phyloP scores from a whole-genome alignment of 2,888 invertebrate species.

The Exocentrus adspersus region DNA sequence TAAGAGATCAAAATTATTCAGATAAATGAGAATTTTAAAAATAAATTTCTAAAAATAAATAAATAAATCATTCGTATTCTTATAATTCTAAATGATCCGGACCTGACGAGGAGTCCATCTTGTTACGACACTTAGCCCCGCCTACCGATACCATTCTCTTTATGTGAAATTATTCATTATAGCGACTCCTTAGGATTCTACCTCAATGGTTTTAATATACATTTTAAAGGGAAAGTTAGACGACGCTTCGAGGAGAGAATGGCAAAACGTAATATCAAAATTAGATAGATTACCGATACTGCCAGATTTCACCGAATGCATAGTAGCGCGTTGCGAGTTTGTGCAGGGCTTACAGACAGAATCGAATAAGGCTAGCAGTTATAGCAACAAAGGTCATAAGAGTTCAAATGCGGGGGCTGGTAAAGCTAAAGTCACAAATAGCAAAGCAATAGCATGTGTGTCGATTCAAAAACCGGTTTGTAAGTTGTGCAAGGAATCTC shows the following conservation, averaged over 20 bases:
- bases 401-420: neutral
- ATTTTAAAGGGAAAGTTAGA: constrained; percentile 21
- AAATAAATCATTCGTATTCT: no score
- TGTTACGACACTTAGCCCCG: no score
- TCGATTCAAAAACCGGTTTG: neutral
- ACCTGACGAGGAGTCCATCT: no score
- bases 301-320: neutral
- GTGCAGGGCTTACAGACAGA: neutral
- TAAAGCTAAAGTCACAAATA: neutral
- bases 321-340: neutral
- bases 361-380: neutral
- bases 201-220: constrained; percentile 29
- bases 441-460: neutral
- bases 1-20: no score
- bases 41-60: no score
- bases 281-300: neutral
- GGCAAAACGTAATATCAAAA: neutral
- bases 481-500: constrained; percentile 17
- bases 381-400: constrained; percentile 5
- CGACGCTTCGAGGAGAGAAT: neutral
- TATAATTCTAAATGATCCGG: no score
- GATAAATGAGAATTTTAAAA: no score
- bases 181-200: no score
- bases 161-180: no score
- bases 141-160: no score